phyloP scores from a whole-genome alignment of 2,113 vertebrate species.

The Macaca fascicularis region DNA sequence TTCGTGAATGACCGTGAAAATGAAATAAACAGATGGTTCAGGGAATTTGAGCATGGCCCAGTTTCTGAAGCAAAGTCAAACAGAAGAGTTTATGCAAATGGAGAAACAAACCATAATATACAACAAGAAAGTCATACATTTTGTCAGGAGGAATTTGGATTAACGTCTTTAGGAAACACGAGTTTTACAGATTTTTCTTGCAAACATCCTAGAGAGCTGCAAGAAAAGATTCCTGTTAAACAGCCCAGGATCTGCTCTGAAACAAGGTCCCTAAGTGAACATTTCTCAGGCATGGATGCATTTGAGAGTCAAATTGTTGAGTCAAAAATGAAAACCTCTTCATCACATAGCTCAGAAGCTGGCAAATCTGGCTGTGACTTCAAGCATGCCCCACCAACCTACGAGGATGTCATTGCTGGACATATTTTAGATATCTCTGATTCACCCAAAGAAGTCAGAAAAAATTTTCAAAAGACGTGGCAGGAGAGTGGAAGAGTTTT shows the following conservation, averaged over 20 bases:
- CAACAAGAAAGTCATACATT: slow-evolving; percentile 80
- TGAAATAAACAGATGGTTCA: slow-evolving; percentile 78
- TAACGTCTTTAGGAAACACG: slow-evolving; percentile 76
- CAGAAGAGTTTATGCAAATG: slow-evolving; percentile 87
- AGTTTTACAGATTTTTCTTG: slow-evolving; percentile 71
- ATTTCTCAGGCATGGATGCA: slow-evolving; percentile 83
- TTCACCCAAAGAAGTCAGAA: slow-evolving; percentile 86
- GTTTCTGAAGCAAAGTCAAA: slow-evolving; percentile 85
- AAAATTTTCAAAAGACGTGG: slow-evolving; percentile 90
- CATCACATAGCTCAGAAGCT: slow-evolving; percentile 81
- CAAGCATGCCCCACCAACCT: slow-evolving; percentile 88
- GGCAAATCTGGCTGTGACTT: slow-evolving; percentile 80
- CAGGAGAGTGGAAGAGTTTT: slow-evolving; percentile 90
- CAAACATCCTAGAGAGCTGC: slow-evolving; percentile 70
- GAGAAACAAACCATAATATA: slow-evolving; percentile 80
- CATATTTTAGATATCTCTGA: slow-evolving; percentile 84
- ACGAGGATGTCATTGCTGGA: slow-evolving; percentile 91
- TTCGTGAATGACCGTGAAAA: slow-evolving; percentile 74
- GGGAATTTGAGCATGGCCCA: slow-evolving; percentile 81
- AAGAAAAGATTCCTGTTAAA: slow-evolving; percentile 47
- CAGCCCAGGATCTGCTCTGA: slow-evolving; percentile 80
- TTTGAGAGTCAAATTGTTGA: slow-evolving; percentile 83
- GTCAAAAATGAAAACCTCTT: slow-evolving; percentile 77
- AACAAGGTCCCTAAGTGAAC: slow-evolving; percentile 81
- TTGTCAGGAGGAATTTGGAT: slow-evolving; percentile 81